phyloP scores from a whole-genome alignment of 1,140 invertebrate genomes.

The Mizuhopecten yessoensis region DNA sequence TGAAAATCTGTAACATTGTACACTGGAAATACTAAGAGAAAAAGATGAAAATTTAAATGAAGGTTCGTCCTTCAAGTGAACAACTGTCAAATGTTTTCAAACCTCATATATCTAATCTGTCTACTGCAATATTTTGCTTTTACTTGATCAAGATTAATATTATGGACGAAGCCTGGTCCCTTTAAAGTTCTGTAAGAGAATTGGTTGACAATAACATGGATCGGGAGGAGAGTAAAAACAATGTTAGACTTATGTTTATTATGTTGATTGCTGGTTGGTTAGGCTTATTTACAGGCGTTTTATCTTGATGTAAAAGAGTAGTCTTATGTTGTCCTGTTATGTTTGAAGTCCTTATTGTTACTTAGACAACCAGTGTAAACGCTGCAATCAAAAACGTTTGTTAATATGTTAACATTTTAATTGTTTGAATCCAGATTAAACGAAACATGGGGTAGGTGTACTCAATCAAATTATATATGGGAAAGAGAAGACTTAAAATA shows the following conservation, averaged over 20 bases:
- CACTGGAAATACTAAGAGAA: too few species aligned
- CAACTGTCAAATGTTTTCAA: too few species aligned
- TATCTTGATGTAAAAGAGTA: neutral
- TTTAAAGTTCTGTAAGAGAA: neutral
- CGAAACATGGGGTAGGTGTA: neutral
- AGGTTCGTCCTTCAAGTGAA: too few species aligned
- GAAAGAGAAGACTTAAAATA: neutral
- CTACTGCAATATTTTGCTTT: too few species aligned
- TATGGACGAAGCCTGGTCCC: neutral
- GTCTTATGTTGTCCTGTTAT: slow-evolving; percentile 17
- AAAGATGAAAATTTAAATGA: too few species aligned
- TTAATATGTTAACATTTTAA: slow-evolving; percentile 1
- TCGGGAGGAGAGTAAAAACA: neutral
- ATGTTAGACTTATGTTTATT: too few species aligned
- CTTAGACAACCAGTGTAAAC: neutral
- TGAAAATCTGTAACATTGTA: too few species aligned
- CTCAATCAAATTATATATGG: neutral
- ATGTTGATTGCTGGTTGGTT: neutral
- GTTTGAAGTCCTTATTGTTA: neutral
- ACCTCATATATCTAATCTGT: too few species aligned
- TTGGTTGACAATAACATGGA: neutral
- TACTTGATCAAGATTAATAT: too few species aligned
- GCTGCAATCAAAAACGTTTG: slow-evolving; percentile 3
- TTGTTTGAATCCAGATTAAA: neutral
- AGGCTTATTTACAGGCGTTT: neutral